Evolutionary conservation across 1,140 invertebrate species (phyloP).

Genomic region (Drosophila rufa): DNA sequence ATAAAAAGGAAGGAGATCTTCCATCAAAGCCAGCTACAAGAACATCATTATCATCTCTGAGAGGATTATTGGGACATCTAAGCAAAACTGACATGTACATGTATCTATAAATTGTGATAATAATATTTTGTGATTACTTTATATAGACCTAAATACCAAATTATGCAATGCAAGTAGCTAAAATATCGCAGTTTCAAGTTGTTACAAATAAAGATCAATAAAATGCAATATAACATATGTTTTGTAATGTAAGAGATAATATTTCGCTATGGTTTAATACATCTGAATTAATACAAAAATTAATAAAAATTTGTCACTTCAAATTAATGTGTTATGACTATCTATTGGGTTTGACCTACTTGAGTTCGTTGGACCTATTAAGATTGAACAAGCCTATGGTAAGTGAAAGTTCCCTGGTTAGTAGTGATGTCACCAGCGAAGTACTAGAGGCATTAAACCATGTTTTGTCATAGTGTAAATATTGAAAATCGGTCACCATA

Average conservation of each 20-base stretch:
- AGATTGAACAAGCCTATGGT: too few relatives aligned
- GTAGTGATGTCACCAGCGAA: too few relatives aligned
- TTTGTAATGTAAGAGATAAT: constrained; percentile 30
- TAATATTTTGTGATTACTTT: constrained; percentile 84
- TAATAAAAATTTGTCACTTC: constrained; percentile 36
- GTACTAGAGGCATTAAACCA: too few relatives aligned
- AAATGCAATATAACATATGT: constrained; percentile 34
- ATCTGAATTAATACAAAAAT: constrained; percentile 50
- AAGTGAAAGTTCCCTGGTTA: too few relatives aligned
- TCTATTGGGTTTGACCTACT: not conserved
- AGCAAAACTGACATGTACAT: constrained; percentile 53
- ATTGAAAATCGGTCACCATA: too few relatives aligned
- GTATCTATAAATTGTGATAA: constrained; percentile 81
- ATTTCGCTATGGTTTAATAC: constrained; percentile 53
- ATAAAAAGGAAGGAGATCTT: not conserved
- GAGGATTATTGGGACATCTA: constrained; percentile 14
- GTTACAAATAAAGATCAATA: constrained; percentile 38
- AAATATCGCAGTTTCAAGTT: constrained; percentile 55
- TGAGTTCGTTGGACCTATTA: too few relatives aligned
- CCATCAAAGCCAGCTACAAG: constrained; percentile 15
- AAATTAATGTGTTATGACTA: not conserved
- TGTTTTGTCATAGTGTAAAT: too few relatives aligned
- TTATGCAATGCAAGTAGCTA: constrained; percentile 46
- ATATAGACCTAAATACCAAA: constrained; percentile 65
- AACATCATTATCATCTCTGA: constrained; percentile 1